Evolutionary conservation across 2,797 vertebrate genomes (phyloP).

Genomic region (Chaunax sp.): DNA sequence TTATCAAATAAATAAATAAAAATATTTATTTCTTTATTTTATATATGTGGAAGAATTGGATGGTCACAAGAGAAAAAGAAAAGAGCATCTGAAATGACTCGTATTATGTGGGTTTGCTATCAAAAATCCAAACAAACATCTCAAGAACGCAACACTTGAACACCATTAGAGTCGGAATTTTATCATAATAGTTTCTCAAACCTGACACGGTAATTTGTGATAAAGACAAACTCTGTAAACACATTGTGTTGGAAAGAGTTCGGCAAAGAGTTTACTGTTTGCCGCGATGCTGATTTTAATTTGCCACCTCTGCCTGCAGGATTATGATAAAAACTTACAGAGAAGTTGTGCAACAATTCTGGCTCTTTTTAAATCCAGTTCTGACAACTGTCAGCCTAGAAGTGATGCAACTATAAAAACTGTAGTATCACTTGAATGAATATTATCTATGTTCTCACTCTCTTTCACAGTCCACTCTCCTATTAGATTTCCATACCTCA

Average conservation of each 20-base stretch:
- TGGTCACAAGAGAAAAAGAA: no score
- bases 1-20: no score
- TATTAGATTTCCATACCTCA: conserved; percentile 32
- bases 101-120: conserved; percentile 36
- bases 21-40: no score
- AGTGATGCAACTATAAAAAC: no score
- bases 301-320: conserved; percentile 31
- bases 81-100: conserved; percentile 40
- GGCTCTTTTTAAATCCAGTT: conserved; percentile 4
- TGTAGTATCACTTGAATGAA: no score
- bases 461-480: no score
- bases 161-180: conserved; percentile 8
- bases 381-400: neutral
- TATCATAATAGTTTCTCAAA: conserved; percentile 26
- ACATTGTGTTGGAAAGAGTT: conserved; percentile 47
- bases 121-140: conserved; percentile 28
- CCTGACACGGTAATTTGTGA: conserved; percentile 35
- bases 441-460: no score
- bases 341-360: conserved; percentile 16
- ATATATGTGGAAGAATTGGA: no score
- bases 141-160: conserved; percentile 12
- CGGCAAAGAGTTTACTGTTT: conserved; percentile 25
- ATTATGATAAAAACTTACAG: conserved; percentile 25
- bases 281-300: conserved; percentile 36
- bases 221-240: conserved; percentile 37